Evolutionary conservation across 2,888 invertebrate species (phyloP).

Genomic region (Lochmaea capreae): DNA sequence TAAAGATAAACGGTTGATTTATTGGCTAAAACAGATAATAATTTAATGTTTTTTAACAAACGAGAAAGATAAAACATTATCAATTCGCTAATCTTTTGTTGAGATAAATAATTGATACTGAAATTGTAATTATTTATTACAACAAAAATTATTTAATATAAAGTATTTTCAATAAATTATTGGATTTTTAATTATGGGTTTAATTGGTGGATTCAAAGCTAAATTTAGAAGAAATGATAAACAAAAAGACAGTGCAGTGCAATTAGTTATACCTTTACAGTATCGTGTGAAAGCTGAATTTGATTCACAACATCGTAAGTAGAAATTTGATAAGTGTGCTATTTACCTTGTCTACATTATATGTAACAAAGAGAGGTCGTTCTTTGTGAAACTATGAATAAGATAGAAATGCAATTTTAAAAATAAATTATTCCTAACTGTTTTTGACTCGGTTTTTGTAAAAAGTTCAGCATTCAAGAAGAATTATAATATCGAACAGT

Average conservation of each 20-base stretch:
- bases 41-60: constrained; percentile 5
- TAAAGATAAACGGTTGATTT: not conserved
- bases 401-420: too few relatives aligned
- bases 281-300: constrained; percentile 53
- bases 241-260: constrained; percentile 36
- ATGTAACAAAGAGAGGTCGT: not conserved
- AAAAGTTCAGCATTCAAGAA: too few relatives aligned
- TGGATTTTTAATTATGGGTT: constrained; percentile 48
- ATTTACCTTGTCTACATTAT: not conserved
- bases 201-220: constrained; percentile 55
- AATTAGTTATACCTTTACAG: constrained; percentile 51
- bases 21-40: not conserved
- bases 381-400: not conserved
- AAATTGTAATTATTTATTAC: not conserved
- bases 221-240: constrained; percentile 50
- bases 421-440: not conserved
- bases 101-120: constrained; percentile 35
- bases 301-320: constrained; percentile 34
- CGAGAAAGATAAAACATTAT: constrained; percentile 27
- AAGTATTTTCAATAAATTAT: constrained; percentile 26
- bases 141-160: constrained; percentile 24
- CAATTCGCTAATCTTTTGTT: constrained; percentile 30
- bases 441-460: too few relatives aligned
- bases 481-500: too few relatives aligned
- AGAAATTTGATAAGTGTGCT: constrained; percentile 4